Percentiles rank a stretch among this genome's conserved stretches.
phyloP scores from a whole-genome alignment of 2,797 vertebrate species.

The Graptemys geographica region DNA sequence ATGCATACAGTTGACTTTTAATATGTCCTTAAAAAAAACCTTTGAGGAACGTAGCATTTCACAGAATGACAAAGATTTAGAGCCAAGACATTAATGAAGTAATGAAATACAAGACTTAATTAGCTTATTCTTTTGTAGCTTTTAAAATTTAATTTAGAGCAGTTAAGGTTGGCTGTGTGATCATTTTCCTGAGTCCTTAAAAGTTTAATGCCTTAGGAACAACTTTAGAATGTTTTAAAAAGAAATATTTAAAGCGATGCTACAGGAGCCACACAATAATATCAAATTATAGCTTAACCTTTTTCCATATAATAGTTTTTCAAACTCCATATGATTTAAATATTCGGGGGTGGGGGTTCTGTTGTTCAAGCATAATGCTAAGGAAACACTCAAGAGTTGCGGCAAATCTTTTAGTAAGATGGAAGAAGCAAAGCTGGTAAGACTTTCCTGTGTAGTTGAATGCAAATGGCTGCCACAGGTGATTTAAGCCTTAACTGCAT shows the following conservation, averaged over 20 bases:
- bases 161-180: not conserved
- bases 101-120: not conserved
- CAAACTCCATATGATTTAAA: not conserved
- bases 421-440: not conserved
- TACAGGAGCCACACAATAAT: not conserved
- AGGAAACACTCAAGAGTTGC: not conserved
- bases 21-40: conserved; percentile 45
- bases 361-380: not conserved
- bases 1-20: conserved; percentile 60
- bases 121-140: conserved; percentile 18
- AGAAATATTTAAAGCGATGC: not conserved
- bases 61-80: conserved; percentile 41
- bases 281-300: not conserved
- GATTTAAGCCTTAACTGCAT: not conserved
- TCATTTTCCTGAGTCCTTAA: not conserved
- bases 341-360: not conserved
- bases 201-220: not conserved
- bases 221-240: not conserved
- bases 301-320: not conserved
- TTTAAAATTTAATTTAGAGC: conserved; percentile 15
- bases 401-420: not conserved
- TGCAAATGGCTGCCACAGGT: not conserved
- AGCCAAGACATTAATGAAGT: not conserved
- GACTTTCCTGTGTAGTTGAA: not conserved
- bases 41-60: not conserved